Evolutionary conservation across 1,140 invertebrate genomes (phyloP).

Genomic region (Melipona quadrifasciata): DNA sequence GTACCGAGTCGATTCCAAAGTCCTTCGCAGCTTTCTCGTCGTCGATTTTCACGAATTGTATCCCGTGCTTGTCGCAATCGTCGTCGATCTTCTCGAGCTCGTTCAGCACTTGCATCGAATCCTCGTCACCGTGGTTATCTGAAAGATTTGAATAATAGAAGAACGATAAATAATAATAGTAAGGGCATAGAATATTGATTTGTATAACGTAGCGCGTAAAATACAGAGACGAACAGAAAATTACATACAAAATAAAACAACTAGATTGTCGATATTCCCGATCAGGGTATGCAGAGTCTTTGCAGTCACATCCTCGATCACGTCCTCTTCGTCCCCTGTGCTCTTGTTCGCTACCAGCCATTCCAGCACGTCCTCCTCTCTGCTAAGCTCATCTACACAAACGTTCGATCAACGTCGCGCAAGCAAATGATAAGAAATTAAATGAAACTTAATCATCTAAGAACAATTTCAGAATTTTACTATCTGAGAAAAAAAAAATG

Average conservation of each 20-base stretch:
- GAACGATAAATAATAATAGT: no score
- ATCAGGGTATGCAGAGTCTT: constrained; percentile 94
- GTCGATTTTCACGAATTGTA: constrained; percentile 97
- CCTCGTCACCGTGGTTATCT: constrained; percentile 93
- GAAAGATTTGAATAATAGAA: constrained; percentile 51
- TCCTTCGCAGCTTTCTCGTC: constrained; percentile 90
- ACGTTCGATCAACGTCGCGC: background rate
- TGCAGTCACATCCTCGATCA: constrained; percentile 95
- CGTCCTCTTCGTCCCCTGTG: constrained; percentile 95
- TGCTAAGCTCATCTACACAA: constrained; percentile 91
- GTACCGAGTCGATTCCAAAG: constrained; percentile 93
- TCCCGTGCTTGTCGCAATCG: constrained; percentile 94
- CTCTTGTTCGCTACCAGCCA: constrained; percentile 96
- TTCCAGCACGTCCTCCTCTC: constrained; percentile 95
- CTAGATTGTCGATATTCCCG: constrained; percentile 94
- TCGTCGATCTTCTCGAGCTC: constrained; percentile 96
- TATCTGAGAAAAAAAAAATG: background rate
- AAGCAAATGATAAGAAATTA: background rate
- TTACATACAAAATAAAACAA: constrained; percentile 95
- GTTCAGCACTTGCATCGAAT: constrained; percentile 90
- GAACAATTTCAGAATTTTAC: background rate
- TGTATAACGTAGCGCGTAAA: background rate
- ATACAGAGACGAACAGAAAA: background rate
- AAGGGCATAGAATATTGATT: no score
- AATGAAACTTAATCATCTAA: no score